Evolutionary conservation across 2,113 vertebrate species (phyloP).

Genomic region (Leucoraja erinaceus): DNA sequence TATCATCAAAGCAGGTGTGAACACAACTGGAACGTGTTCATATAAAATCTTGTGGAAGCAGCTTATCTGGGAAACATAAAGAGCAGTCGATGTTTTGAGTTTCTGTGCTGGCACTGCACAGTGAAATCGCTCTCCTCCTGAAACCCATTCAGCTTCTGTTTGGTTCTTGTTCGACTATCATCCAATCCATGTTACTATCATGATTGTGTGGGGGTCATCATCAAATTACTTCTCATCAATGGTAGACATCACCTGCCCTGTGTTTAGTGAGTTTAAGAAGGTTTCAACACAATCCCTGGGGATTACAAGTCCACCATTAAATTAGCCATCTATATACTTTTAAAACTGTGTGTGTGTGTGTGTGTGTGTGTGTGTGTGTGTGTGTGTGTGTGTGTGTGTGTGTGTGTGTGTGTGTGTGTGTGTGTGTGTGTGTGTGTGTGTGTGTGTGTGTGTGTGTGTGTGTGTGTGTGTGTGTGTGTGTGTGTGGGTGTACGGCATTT

Average conservation of each 20-base stretch:
- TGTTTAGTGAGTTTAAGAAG: background rate
- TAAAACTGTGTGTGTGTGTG: too few species aligned
- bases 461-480: too few species aligned
- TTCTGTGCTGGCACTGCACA: background rate
- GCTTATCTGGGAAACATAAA: background rate
- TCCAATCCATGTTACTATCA: background rate
- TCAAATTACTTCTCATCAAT: background rate
- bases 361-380: too few species aligned
- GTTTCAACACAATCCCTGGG: background rate
- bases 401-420: too few species aligned
- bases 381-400: too few species aligned
- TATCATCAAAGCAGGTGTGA: conserved; percentile 23
- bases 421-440: too few species aligned
- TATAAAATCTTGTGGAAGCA: background rate
- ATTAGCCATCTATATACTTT: background rate
- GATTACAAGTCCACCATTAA: background rate
- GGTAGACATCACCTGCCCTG: background rate
- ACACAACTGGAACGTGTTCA: background rate
- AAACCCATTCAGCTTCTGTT: too few species aligned
- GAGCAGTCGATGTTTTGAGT: background rate
- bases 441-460: too few species aligned
- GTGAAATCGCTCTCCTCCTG: background rate
- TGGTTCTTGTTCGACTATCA: background rate
- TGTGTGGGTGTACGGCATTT: too few species aligned
- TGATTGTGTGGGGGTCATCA: background rate